Base-by-base conservation (phyloP, 2,113 vertebrate species). In the Solea solea region DNA sequence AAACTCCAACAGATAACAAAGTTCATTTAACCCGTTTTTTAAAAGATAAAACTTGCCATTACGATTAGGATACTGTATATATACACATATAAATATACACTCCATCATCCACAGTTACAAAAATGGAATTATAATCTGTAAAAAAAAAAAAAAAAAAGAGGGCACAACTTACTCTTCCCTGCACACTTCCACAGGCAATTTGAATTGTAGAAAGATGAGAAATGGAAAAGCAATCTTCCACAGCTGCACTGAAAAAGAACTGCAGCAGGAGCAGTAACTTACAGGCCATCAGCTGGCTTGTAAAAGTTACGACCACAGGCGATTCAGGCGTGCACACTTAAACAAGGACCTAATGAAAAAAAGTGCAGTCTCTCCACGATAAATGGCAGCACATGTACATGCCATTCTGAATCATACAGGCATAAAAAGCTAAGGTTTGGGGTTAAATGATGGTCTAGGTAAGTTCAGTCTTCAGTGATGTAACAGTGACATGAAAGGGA, bases 221-320 rank as follows among this genome's bases (percentile, higher is more conserved):
- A 87, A 84, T 76, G 73, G 75, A 70, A 86, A 86, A 74, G 40
- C 83, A 83, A 78, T 85, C 71, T 84, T 70, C 74, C 69, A 69
- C 53, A 60, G 77, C 78, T 63, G 77, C 74, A 55, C 65, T 76
- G 77, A 74, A 69, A 87, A 81, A 82, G 74, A 75, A 76, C 73
- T 82, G 78, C 62, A 78, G 75, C 62, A 75, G 69, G 51, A 72
- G 78, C 69, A 41, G 64, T 78, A 79, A 86, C 64, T 81, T 69
- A 50, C 68, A 69, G 60, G 68, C 75, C 77, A 77, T 84, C 83
- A 82, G 80, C 52, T 44, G 61, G 63, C 53, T 58, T 69, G 74
- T 85, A 80, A 86, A 87, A 71, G 55, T 78, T 63, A 78, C 12
- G 28, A 83, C 77, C 70, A 42, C 58, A 53, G 76, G 76, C 83